A percentile compares a stretch with the other conserved stretches of the same genome.
phyloP scores from a whole-genome alignment of 2,797 vertebrate genomes.

The Coluber constrictor region DNA sequence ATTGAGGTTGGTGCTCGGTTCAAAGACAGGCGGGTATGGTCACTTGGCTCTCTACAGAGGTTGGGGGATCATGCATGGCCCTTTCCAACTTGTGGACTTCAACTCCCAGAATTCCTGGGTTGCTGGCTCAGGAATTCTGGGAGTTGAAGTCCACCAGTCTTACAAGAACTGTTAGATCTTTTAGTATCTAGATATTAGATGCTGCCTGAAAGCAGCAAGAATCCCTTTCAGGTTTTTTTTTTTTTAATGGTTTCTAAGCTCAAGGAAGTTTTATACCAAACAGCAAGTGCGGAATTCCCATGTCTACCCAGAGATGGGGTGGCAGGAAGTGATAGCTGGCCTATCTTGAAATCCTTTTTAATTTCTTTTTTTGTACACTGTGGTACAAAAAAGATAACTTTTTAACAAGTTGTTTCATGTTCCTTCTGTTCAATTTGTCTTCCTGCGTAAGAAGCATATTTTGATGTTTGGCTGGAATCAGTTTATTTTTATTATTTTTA shows the following conservation, averaged over 20 bases:
- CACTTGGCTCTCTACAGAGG: neutral
- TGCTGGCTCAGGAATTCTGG: no score
- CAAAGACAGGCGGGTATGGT: neutral
- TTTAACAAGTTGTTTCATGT: slow-evolving; percentile 26
- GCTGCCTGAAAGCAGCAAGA: neutral
- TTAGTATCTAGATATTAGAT: neutral
- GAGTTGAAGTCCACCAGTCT: no score
- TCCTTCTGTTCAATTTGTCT: slow-evolving; percentile 26
- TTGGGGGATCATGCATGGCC: no score
- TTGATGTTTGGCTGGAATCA: slow-evolving; percentile 29
- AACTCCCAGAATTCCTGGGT: no score
- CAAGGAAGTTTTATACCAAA: neutral
- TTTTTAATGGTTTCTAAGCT: neutral
- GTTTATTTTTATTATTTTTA: slow-evolving; percentile 33
- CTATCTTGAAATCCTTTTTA: neutral
- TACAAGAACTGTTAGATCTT: neutral
- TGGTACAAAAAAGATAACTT: neutral
- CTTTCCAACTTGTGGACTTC: no score
- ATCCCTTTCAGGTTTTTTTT: neutral
- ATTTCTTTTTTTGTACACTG: neutral
- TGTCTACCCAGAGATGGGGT: neutral
- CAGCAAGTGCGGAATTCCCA: no score
- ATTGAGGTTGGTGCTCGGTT: slow-evolving; percentile 82
- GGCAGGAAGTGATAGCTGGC: neutral
- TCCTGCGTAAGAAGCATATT: slow-evolving; percentile 15